These are phyloP conservation scores for Parazoanthus darwini DNA, from an alignment of 92 coral and sea anemone genomes.

Conservation along the genomic window DNA sequence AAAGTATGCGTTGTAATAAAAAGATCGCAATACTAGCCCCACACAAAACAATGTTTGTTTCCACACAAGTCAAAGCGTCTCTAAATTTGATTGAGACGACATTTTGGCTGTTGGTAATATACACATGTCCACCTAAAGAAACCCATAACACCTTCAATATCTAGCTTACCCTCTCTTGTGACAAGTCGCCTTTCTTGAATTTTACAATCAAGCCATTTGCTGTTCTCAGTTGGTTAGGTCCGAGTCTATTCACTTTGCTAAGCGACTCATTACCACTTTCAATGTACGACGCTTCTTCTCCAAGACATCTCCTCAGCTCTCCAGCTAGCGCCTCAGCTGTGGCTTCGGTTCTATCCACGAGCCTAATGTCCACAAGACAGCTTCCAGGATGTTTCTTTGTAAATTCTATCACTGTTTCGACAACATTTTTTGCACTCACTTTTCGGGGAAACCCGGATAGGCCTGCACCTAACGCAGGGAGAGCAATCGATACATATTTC, in stretches of 20 bases:
- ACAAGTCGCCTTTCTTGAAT: neutral
- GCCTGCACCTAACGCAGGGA: conserved; percentile 82
- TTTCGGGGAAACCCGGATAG: conserved; percentile 59
- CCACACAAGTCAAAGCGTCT: too few relatives aligned
- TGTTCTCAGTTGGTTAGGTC: conserved; percentile 1
- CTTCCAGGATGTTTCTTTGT: conserved; percentile 37
- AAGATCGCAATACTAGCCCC: too few relatives aligned
- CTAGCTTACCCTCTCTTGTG: neutral
- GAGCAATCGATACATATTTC: conserved; percentile 54
- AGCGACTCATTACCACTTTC: neutral
- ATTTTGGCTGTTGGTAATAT: too few relatives aligned
- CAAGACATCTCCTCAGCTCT: conserved; percentile 48
- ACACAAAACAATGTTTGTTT: too few relatives aligned
- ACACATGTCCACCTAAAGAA: too few relatives aligned
- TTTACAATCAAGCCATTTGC: neutral
- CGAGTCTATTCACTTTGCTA: neutral
- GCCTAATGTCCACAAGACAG: conserved; percentile 55
- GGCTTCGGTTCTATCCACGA: conserved; percentile 54
- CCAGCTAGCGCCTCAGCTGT: conserved; percentile 50
- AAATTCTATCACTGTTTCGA: conserved; percentile 50
- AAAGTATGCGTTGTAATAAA: too few relatives aligned
- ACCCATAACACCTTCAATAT: too few relatives aligned
- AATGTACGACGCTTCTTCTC: conserved; percentile 32
- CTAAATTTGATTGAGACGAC: too few relatives aligned
- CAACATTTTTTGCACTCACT: conserved; percentile 63